These are phyloP conservation scores for Dicycla oo DNA, from an alignment of 2,888 invertebrate genomes.

Conservation along the genomic window DNA sequence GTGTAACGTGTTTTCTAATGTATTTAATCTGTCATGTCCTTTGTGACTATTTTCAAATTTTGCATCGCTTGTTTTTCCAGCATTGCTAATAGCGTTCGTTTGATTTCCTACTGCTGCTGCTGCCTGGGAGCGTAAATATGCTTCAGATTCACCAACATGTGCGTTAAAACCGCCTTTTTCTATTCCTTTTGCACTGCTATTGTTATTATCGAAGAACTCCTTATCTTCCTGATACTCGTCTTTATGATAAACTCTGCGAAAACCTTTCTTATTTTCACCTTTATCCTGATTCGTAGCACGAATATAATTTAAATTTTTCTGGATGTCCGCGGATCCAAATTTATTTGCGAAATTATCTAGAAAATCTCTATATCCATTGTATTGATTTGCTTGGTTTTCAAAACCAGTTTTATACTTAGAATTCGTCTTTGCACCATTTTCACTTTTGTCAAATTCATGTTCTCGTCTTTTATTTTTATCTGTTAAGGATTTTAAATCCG, in stretches of 20 bases:
- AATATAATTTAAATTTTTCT: conserved; percentile 73
- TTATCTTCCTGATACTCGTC: conserved; percentile 86
- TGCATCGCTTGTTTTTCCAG: conserved; percentile 66
- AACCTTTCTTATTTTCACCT: conserved; percentile 82
- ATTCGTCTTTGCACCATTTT: conserved; percentile 67
- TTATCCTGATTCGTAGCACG: conserved; percentile 76
- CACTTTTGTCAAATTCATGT: conserved; percentile 69
- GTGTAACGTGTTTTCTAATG: conserved; percentile 69
- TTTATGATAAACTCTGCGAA: conserved; percentile 83
- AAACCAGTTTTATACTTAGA: conserved; percentile 67
- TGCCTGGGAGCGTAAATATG: conserved; percentile 73
- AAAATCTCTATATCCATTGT: conserved; percentile 79
- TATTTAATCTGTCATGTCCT: conserved; percentile 67
- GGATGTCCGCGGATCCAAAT: conserved; percentile 78
- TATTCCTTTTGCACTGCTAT: conserved; percentile 72
- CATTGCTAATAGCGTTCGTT: conserved; percentile 65
- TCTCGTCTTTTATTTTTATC: conserved; percentile 66
- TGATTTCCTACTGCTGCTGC: conserved; percentile 70
- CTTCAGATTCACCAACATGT: conserved; percentile 77
- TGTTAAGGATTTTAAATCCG: conserved; percentile 58
- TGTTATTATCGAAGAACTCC: conserved; percentile 83
- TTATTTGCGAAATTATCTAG: conserved; percentile 81
- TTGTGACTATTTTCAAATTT: conserved; percentile 68
- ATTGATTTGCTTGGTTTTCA: conserved; percentile 68
- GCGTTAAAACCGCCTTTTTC: conserved; percentile 74